Percentiles rank a stretch among this genome's conserved stretches.
Conservation (phyloP, 2,888 invertebrate genomes). For the Neoitamus cyanurus region DNA sequence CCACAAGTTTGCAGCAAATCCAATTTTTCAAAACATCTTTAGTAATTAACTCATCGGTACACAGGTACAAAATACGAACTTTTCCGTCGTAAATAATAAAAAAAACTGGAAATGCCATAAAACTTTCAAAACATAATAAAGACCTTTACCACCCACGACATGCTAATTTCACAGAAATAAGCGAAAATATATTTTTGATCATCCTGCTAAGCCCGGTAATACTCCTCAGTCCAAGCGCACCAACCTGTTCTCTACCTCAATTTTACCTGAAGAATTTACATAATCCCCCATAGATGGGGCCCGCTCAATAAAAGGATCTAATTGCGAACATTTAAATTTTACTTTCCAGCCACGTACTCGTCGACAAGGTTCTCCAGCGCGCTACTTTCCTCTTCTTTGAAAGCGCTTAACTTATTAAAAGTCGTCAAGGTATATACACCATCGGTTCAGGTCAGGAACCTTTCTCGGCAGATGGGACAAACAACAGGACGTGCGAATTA, state of each 20-base stretch:
- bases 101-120: no score
- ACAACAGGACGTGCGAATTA: conserved; percentile 22
- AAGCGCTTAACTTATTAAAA: conserved; percentile 31
- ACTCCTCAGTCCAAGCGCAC: not conserved
- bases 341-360: conserved; percentile 22
- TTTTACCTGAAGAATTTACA: conserved; percentile 8
- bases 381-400: not conserved
- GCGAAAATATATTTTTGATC: conserved; percentile 6
- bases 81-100: no score
- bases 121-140: not conserved
- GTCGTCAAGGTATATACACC: not conserved
- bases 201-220: not conserved
- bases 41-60: no score
- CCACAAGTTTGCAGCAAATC: no score
- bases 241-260: not conserved
- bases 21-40: no score
- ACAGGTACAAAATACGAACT: no score
- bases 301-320: conserved; percentile 17
- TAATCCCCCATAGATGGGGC: not conserved
- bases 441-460: not conserved
- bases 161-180: not conserved
- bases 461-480: not conserved
- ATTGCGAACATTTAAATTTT: conserved; percentile 33
- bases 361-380: not conserved
- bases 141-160: not conserved